Conservation (phyloP, 92 coral and sea anemone species). For the Ricordea florida region DNA sequence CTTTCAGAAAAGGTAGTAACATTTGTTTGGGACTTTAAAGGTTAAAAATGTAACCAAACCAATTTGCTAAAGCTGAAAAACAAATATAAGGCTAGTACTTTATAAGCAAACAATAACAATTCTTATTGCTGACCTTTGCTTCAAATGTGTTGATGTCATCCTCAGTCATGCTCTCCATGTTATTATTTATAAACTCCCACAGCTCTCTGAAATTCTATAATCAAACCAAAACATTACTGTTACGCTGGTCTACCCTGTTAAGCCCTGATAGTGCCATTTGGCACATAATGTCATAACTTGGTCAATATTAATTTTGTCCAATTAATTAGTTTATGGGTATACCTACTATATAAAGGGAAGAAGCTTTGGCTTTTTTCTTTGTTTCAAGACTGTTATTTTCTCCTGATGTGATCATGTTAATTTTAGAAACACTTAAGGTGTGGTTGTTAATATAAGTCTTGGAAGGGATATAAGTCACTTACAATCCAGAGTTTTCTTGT, state of each 20-base stretch:
- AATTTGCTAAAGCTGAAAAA: background rate
- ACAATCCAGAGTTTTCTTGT: background rate
- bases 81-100: background rate
- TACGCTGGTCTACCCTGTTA: background rate
- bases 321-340: no score
- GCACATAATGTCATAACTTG: background rate
- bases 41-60: background rate
- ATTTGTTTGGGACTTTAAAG: no score
- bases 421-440: background rate
- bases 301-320: no score
- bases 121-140: no score
- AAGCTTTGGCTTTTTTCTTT: background rate
- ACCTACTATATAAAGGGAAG: no score
- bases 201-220: background rate
- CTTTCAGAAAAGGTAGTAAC: no score
- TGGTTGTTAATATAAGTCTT: background rate
- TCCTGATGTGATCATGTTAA: background rate
- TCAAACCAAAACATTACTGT: background rate
- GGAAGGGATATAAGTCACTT: background rate
- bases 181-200: background rate
- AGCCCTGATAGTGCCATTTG: background rate
- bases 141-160: background rate
- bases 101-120: no score
- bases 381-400: background rate
- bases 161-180: background rate